Base-by-base conservation (phyloP, 2,888 invertebrate genomes). In the Leptogaster cylindrica region DNA sequence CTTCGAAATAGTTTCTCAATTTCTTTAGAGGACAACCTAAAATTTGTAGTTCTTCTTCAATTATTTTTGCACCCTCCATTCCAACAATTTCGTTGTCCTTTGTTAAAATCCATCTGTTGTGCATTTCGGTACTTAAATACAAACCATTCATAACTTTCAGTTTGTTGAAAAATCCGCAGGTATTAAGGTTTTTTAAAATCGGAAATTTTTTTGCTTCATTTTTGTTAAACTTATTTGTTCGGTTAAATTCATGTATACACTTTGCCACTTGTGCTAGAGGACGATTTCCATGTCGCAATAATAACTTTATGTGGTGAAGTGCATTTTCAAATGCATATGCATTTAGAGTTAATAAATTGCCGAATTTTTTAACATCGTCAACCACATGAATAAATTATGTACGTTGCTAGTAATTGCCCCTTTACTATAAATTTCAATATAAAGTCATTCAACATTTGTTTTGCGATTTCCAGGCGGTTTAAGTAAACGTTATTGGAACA, bases 301-400 rank as follows among this genome's bases (percentile, higher is more conserved):
- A 6, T 14, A 7, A 25, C 18, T 51, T 51, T 2, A 55, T 5
- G 10, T 36, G 18, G 2, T 20, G 20, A 12, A 58, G 27, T 12
- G 20, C n/a, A 58, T 64, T 64, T 36, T 64, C 50, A 36, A 64
- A 64, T 2, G 23, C 14, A 48, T 64, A 64, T 10, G 64, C 4
- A 25, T 28, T 64, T 6, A 64, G 3, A 6, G 20, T 6, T 36
- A 36, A 2, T 2, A 64, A 36, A 36, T 3, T 2, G 18, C 78
- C 79, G 71, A 73, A 77, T 44, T 67, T 74, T 61, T 55, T 41
- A 6, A 73, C 75, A 71, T 80, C 79, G 63, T 74, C 72, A 14
- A 76, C 72, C 25, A 79, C 48, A 72, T 80, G 79, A 31, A 67
- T 25, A 80, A 69, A 46, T 74, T 73, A 70, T 80, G 79, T 6